phyloP scores from a whole-genome alignment of 2,888 invertebrate species.

The Hirtodrosophila confusa region DNA sequence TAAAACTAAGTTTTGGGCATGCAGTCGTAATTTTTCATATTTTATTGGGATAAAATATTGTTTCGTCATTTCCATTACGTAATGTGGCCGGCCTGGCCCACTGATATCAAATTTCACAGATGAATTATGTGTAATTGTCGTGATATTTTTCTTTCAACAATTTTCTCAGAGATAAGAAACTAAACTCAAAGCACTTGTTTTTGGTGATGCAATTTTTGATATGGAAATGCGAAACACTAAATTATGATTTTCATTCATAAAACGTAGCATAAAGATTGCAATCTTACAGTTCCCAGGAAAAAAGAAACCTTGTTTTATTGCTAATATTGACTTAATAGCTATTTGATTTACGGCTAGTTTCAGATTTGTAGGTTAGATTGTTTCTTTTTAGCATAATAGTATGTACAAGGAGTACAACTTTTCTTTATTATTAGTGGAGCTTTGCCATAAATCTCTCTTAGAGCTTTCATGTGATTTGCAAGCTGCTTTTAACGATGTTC shows the following conservation, averaged over 20 bases:
- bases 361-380: background rate
- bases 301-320: background rate
- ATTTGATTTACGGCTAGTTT: constrained; percentile 3
- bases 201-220: constrained; percentile 8
- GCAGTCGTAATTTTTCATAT: constrained; percentile 58
- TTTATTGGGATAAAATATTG: constrained; percentile 70
- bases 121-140: constrained; percentile 61
- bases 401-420: no score
- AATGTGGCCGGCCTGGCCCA: constrained; percentile 21
- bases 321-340: background rate
- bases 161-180: constrained; percentile 10
- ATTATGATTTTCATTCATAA: constrained; percentile 10
- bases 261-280: constrained; percentile 16
- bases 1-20: constrained; percentile 46
- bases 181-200: no score
- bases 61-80: constrained; percentile 70
- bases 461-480: background rate
- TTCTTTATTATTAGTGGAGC: no score
- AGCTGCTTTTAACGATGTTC: background rate
- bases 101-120: constrained; percentile 39
- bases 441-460: background rate
- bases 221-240: constrained; percentile 32
- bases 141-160: constrained; percentile 22
- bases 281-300: constrained; percentile 10
- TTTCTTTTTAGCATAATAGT: background rate